phyloP scores from a whole-genome alignment of 2,113 vertebrate species.

The Leptocoma aspasia region DNA sequence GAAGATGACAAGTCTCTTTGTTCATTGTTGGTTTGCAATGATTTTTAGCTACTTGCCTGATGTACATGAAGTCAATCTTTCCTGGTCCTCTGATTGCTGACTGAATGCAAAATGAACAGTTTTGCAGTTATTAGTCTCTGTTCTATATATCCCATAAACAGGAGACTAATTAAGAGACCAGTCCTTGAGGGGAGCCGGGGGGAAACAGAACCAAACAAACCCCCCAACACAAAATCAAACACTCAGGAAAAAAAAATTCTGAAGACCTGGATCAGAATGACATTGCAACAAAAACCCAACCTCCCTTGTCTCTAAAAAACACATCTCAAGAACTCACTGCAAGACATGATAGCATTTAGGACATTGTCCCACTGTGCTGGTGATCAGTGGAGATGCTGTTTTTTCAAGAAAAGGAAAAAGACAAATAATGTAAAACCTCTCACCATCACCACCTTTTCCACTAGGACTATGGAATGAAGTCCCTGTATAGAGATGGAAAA shows the following conservation, averaged over 20 bases:
- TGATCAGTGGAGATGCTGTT: not conserved
- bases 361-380: not conserved
- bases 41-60: not conserved
- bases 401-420: not conserved
- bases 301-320: not conserved
- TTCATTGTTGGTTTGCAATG: not conserved
- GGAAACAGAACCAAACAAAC: not conserved
- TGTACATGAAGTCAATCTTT: not conserved
- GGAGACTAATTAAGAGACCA: not conserved
- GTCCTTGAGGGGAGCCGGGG: rapidly evolving
- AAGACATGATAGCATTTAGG: not conserved
- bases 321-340: not conserved
- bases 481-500: not conserved
- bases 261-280: not conserved
- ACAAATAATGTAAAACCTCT: not conserved
- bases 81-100: not conserved
- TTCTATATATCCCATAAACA: not conserved
- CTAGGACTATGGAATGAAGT: not conserved
- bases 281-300: not conserved
- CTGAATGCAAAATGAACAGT: not conserved
- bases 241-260: not conserved
- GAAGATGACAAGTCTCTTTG: not conserved
- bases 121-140: not conserved
- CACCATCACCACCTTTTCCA: not conserved
- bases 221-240: not conserved